Evolutionary conservation across 1,140 invertebrate species (phyloP).

Genomic region (Forficula auricularia): DNA sequence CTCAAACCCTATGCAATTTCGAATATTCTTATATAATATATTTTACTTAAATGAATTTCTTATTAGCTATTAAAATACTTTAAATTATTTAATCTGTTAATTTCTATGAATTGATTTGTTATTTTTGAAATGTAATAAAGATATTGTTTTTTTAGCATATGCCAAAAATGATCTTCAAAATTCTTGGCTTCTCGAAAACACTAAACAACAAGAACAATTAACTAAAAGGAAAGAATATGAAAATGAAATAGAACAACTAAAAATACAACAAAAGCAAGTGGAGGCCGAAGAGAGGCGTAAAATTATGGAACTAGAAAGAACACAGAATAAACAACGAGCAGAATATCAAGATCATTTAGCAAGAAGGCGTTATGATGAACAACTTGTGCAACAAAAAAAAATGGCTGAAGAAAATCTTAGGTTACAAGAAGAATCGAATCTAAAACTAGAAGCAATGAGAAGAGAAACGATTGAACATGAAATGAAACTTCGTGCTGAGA

Average conservation of each 20-base stretch:
- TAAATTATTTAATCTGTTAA: too few relatives aligned
- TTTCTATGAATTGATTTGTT: too few relatives aligned
- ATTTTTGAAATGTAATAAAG: conserved; percentile 15
- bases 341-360: conserved; percentile 96
- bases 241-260: conserved; percentile 75
- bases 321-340: conserved; percentile 79
- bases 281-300: conserved; percentile 86
- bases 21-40: conserved; percentile 12
- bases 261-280: conserved; percentile 69
- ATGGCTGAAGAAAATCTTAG: conserved; percentile 87
- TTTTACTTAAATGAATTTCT: too few relatives aligned
- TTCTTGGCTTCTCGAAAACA: conserved; percentile 79
- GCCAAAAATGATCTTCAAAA: conserved; percentile 86
- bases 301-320: conserved; percentile 83
- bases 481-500: conserved; percentile 80
- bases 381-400: conserved; percentile 73
- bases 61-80: too few relatives aligned
- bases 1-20: conserved; percentile 9
- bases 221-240: conserved; percentile 82
- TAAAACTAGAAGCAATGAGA: conserved; percentile 89
- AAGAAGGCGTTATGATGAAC: conserved; percentile 73
- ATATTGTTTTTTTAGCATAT: conserved; percentile 43
- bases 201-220: conserved; percentile 70
- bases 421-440: conserved; percentile 92
- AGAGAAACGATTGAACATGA: conserved; percentile 92